phyloP scores from a whole-genome alignment of 2,888 invertebrate species.

The Parascotia fuliginaria region DNA sequence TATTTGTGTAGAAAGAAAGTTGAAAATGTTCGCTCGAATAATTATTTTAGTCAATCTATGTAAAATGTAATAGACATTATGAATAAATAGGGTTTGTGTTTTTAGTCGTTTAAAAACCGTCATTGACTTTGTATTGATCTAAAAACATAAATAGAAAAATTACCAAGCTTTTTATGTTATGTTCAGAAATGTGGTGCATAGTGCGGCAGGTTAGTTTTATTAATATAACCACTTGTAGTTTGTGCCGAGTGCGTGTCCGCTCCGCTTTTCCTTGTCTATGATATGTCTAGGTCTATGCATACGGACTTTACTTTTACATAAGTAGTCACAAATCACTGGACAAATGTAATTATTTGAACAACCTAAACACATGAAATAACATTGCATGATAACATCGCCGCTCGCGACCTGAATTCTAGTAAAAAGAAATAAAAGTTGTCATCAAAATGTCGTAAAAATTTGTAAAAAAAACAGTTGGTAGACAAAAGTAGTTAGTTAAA shows the following conservation, averaged over 20 bases:
- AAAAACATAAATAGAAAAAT: neutral
- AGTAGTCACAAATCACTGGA: constrained; percentile 13
- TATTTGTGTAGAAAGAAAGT: constrained; percentile 11
- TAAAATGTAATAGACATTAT: too few relatives aligned
- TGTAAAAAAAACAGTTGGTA: constrained; percentile 7
- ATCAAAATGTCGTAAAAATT: constrained; percentile 1
- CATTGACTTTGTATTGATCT: neutral
- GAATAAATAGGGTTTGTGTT: too few relatives aligned
- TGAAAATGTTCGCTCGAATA: too few relatives aligned
- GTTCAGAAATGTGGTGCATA: constrained; percentile 2
- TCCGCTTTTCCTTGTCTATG: constrained; percentile 65
- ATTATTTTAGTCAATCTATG: too few relatives aligned
- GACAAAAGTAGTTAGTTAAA: constrained; percentile 6
- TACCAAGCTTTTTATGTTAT: neutral
- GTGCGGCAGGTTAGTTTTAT: constrained; percentile 44
- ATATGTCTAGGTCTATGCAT: constrained; percentile 40
- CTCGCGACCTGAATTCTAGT: constrained; percentile 5
- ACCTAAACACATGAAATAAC: neutral
- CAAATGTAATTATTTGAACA: constrained; percentile 1
- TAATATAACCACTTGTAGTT: too few relatives aligned
- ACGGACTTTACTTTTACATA: constrained; percentile 39
- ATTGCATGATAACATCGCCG: constrained; percentile 1
- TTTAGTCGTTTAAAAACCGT: neutral
- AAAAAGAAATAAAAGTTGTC: neutral
- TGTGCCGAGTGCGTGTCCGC: constrained; percentile 70